Percentiles rank a stretch among this genome's conserved stretches.
phyloP scores from a whole-genome alignment of 2,888 invertebrate species.

The Cylindroiulus punctatus region DNA sequence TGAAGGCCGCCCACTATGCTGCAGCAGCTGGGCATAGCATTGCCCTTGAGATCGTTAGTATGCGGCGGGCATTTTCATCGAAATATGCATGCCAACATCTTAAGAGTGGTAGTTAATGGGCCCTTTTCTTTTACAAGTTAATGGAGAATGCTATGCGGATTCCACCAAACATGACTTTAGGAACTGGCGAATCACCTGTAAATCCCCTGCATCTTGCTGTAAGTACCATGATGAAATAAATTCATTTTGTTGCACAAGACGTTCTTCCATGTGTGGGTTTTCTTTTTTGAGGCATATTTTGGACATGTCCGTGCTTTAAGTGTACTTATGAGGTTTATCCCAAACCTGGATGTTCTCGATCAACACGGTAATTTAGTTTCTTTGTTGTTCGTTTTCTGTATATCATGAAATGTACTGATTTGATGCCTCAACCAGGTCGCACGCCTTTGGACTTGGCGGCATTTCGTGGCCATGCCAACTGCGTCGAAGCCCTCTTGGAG shows the following conservation, averaged over 20 bases:
- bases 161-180: conserved; percentile 55
- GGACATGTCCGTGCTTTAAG: conserved; percentile 71
- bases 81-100: background rate
- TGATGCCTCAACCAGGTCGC: conserved; percentile 62
- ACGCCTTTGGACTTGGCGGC: conserved; percentile 73
- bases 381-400: background rate
- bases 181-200: conserved; percentile 62
- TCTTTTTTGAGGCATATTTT: conserved; percentile 67
- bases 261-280: too few species aligned
- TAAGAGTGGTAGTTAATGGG: background rate
- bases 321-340: conserved; percentile 64
- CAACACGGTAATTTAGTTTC: conserved; percentile 37
- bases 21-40: conserved; percentile 72
- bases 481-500: conserved; percentile 71
- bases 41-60: conserved; percentile 68
- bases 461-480: conserved; percentile 70
- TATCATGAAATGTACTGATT: background rate
- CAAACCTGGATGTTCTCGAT: conserved; percentile 55
- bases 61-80: background rate
- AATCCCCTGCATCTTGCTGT: conserved; percentile 73
- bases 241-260: too few species aligned
- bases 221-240: conserved; percentile 61
- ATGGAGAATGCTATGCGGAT: conserved; percentile 55
- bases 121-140: conserved; percentile 60
- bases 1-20: conserved; percentile 73